Base-by-base conservation (phyloP, 2,113 vertebrate species). In the Paedocypris sp. region DNA sequence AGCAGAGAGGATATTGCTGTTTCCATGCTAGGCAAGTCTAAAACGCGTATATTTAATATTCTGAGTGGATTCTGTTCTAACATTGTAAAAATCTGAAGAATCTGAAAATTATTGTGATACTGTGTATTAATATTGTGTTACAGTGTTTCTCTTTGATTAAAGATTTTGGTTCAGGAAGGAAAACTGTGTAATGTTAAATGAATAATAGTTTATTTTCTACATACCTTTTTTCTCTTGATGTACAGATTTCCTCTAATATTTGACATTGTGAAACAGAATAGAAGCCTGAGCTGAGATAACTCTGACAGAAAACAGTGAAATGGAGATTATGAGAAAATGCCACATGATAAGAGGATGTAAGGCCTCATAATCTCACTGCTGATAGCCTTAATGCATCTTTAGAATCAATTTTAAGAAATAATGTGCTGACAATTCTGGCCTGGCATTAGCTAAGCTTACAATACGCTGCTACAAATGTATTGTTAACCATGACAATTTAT, bases 251-350 rank as follows among this genome's bases (percentile, higher is more conserved):
- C 38, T 58, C 43, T 58, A 58, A 58, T 43, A 12, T 43, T 43
- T 58, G 43, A 58, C 54, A 58, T 58, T 58, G 32, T 58, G 39
- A 58, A 36, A 58, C 54, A 45, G 26, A 58, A 42, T 43, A 42
- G 26, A 11, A 57, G 39, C 23, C 4, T 31, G 39, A 22, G 23
- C 1, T 12, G 13, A 32, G 38, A 58, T 58, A 32, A 42, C 38
- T 42, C 23, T 58, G 54, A 58, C 54, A 13, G 53, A 58, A 43
- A 58, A 58, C 39, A 58, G 38, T 8, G 11, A 58, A 29, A 43
- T 3, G 18, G 54, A 43, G 54, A 58, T 58, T 58, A 32, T 32
- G 54, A 56, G 39, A 29, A 2, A 12, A 35, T 3, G 26, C 23
- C 38, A 20, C 16, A 45, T 32, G 20, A 35, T 13, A 46, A 35